These are phyloP conservation scores for Eupithecia pulchellata DNA, from an alignment of 2,888 invertebrate genomes.

Conservation along the genomic window DNA sequence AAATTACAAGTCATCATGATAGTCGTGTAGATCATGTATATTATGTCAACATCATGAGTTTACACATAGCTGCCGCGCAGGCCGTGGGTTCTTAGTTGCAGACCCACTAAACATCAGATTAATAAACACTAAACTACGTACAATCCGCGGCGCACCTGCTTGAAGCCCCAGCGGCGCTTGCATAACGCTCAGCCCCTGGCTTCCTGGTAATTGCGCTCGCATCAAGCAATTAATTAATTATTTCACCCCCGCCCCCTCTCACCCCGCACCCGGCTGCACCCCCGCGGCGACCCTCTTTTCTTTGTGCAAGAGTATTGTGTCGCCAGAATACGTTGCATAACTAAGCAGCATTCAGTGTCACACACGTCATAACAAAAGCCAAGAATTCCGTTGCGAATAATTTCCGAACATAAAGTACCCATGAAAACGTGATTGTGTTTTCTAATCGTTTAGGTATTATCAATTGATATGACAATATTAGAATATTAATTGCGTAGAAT, in stretches of 20 bases:
- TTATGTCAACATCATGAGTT: no score
- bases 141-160: not conserved
- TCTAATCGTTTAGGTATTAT: no score
- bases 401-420: no score
- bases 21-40: no score
- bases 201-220: slow-evolving; percentile 35
- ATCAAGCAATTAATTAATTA: slow-evolving; percentile 37
- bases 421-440: no score
- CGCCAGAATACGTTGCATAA: slow-evolving; percentile 19
- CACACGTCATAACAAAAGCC: not conserved
- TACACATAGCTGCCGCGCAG: no score
- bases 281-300: slow-evolving; percentile 25
- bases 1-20: no score
- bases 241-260: slow-evolving; percentile 1
- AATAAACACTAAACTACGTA: not conserved
- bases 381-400: no score
- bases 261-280: not conserved
- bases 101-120: no score
- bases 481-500: no score
- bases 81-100: no score
- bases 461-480: no score
- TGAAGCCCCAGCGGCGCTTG: slow-evolving; percentile 14
- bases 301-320: slow-evolving; percentile 20
- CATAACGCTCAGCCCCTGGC: slow-evolving; percentile 26
- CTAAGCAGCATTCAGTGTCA: not conserved